These are phyloP conservation scores for Drosophila histrio DNA, from an alignment of 2,888 invertebrate genomes.

Conservation along the genomic window DNA sequence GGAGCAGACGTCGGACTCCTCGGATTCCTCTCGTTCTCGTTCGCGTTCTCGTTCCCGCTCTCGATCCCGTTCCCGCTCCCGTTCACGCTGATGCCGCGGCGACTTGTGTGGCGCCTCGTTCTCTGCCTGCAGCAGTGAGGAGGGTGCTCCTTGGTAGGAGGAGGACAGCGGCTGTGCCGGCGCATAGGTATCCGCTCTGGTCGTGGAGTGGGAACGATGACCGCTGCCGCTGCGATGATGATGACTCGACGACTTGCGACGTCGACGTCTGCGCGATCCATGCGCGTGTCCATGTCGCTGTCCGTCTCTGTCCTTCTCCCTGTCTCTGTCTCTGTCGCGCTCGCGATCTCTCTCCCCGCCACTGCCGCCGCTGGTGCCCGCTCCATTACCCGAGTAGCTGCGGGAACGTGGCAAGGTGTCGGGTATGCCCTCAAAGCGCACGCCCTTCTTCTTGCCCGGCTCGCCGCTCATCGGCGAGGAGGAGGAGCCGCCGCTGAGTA, in stretches of 20 bases:
- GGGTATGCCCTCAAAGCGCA: constrained; percentile 84
- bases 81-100: constrained; percentile 54
- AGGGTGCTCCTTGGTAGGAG: constrained; percentile 81
- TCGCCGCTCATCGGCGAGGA: constrained; percentile 81
- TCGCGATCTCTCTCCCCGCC: constrained; percentile 39
- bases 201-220: constrained; percentile 80
- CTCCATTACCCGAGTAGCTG: constrained; percentile 85
- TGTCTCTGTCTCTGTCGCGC: constrained; percentile 59
- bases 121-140: constrained; percentile 65
- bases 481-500: constrained; percentile 79
- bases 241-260: constrained; percentile 80
- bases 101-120: constrained; percentile 45
- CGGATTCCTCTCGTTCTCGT: constrained; percentile 85
- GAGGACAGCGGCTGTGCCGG: constrained; percentile 81
- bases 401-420: constrained; percentile 85
- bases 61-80: constrained; percentile 49
- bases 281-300: constrained; percentile 67
- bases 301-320: constrained; percentile 63
- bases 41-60: constrained; percentile 35
- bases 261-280: constrained; percentile 78
- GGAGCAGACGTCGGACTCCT: constrained; percentile 93
- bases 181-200: constrained; percentile 81
- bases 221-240: constrained; percentile 80
- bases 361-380: constrained; percentile 71
- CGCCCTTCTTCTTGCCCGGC: constrained; percentile 83